These are phyloP conservation scores for Zaprionus africanus DNA, from an alignment of 1,140 invertebrate species.

Conservation along the genomic window DNA sequence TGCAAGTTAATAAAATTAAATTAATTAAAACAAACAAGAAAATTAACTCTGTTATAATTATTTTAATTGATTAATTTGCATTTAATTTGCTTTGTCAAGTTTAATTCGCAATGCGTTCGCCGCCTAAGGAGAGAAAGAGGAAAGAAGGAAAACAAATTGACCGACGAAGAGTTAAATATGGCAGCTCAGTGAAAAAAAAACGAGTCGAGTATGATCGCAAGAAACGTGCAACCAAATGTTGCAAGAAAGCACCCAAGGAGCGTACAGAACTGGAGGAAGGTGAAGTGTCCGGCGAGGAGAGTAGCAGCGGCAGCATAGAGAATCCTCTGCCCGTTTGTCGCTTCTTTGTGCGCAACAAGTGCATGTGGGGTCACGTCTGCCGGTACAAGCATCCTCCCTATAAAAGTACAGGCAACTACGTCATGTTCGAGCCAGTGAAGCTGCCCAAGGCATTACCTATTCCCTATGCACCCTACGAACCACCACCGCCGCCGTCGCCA, in stretches of 20 bases:
- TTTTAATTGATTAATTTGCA: too few relatives aligned
- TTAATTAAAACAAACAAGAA: too few relatives aligned
- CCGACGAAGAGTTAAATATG: background rate
- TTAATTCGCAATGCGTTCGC: background rate
- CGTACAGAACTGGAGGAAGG: constrained; percentile 49
- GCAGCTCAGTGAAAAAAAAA: background rate
- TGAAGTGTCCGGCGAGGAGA: constrained; percentile 24
- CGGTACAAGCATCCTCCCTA: constrained; percentile 35
- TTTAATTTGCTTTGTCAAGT: too few relatives aligned
- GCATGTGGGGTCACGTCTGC: constrained; percentile 42
- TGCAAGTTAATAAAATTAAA: too few relatives aligned
- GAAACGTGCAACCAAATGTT: background rate
- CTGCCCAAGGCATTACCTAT: background rate
- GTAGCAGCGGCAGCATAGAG: background rate
- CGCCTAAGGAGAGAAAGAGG: background rate
- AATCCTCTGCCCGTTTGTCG: constrained; percentile 36
- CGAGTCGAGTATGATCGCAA: background rate
- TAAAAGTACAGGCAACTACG: constrained; percentile 42
- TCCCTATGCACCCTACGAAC: background rate
- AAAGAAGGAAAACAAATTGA: background rate
- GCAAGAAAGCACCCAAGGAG: background rate
- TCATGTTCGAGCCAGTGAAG: constrained; percentile 50
- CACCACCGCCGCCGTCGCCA: background rate
- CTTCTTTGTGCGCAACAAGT: constrained; percentile 30
- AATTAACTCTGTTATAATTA: too few relatives aligned